phyloP scores from a whole-genome alignment of 2,888 invertebrate genomes.

The Cosmia pyralina region DNA sequence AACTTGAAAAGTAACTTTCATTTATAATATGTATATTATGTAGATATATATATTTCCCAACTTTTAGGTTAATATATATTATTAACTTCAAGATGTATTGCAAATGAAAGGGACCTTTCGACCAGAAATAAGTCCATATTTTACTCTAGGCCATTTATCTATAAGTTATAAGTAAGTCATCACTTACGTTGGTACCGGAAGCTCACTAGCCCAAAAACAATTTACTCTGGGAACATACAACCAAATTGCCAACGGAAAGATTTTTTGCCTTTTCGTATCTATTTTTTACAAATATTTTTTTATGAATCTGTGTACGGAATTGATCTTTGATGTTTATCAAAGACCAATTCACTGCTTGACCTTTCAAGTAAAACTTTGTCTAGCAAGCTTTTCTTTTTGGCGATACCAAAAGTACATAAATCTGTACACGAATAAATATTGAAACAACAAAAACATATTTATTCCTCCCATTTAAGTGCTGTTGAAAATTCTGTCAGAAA shows the following conservation, averaged over 20 bases:
- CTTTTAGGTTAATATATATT: neutral
- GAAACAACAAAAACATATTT: slow-evolving; percentile 38
- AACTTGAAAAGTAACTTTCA: no score
- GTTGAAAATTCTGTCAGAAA: slow-evolving; percentile 48
- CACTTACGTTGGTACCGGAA: slow-evolving; percentile 12
- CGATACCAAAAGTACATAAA: slow-evolving; percentile 14
- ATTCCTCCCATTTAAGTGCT: slow-evolving; percentile 42
- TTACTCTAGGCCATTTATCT: slow-evolving; percentile 20
- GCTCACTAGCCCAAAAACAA: neutral
- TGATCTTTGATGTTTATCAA: no score
- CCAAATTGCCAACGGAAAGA: neutral
- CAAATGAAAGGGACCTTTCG: slow-evolving; percentile 34
- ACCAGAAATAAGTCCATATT: slow-evolving; percentile 37
- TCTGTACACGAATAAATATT: slow-evolving; percentile 9
- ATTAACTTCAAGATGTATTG: slow-evolving; percentile 26
- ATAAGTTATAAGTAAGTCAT: slow-evolving; percentile 1
- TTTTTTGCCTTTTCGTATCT: neutral
- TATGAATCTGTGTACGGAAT: no score
- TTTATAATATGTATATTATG: no score
- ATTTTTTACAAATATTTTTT: no score
- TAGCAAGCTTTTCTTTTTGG: neutral
- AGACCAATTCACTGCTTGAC: slow-evolving; percentile 9
- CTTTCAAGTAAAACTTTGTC: slow-evolving; percentile 1
- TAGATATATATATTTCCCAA: no score
- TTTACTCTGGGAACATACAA: slow-evolving; percentile 14